A percentile compares a stretch with the other conserved stretches of the same genome.
phyloP scores from a whole-genome alignment of 35 echinoderm and acorn worm species.

The Ophiothrix spiculata region DNA sequence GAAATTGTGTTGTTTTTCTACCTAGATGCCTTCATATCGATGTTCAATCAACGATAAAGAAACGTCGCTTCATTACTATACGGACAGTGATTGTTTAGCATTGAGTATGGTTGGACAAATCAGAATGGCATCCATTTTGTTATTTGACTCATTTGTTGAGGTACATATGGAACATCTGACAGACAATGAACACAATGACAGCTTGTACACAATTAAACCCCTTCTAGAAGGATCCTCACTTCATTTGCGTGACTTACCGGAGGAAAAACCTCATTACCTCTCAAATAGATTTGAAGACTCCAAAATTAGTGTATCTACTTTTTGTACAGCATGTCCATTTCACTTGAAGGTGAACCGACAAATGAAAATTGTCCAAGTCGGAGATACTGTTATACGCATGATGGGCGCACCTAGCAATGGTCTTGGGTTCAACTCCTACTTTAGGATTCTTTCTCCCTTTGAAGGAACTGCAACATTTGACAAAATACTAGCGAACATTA shows the following conservation, averaged over 20 bases:
- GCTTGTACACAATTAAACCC: slow-evolving; percentile 72
- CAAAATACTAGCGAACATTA: slow-evolving; percentile 76
- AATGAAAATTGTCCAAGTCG: slow-evolving; percentile 72
- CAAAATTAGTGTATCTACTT: slow-evolving; percentile 60
- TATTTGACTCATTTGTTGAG: slow-evolving; percentile 95
- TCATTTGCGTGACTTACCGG: slow-evolving; percentile 28
- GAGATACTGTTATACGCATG: slow-evolving; percentile 86
- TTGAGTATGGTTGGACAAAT: slow-evolving; percentile 94
- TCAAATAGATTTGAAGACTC: slow-evolving; percentile 35
- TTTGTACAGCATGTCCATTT: slow-evolving; percentile 85
- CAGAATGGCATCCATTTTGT: slow-evolving; percentile 81
- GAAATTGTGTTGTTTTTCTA: background rate
- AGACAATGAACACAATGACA: slow-evolving; percentile 50
- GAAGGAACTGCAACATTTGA: slow-evolving; percentile 77
- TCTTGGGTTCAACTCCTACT: slow-evolving; percentile 84
- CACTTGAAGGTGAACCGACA: slow-evolving; percentile 78
- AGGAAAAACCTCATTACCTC: slow-evolving; percentile 13
- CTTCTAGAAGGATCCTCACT: slow-evolving; percentile 47
- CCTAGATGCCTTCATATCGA: slow-evolving; percentile 65
- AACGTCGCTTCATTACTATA: slow-evolving; percentile 72
- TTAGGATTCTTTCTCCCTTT: slow-evolving; percentile 60
- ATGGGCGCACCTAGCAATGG: slow-evolving; percentile 62
- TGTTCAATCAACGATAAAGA: slow-evolving; percentile 60
- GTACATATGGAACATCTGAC: slow-evolving; percentile 67
- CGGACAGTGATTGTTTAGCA: slow-evolving; percentile 70